Conservation (phyloP, 2,113 vertebrate species). For the Neoarius graeffei region DNA sequence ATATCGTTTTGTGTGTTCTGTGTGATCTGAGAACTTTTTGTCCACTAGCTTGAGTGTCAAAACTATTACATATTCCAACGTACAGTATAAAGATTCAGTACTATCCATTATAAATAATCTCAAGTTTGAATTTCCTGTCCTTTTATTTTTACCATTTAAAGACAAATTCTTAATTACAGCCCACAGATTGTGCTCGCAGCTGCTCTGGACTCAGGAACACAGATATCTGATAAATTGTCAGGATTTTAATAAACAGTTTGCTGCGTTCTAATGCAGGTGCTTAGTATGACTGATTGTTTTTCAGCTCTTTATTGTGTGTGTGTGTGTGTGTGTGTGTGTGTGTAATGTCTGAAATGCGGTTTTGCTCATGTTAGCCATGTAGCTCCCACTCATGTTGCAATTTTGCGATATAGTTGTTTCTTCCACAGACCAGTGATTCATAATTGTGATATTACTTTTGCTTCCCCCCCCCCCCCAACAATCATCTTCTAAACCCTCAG, state of each 20-base stretch:
- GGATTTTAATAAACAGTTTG: background rate
- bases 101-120: background rate
- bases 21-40: background rate
- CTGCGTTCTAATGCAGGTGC: background rate
- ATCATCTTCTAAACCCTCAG: slow-evolving; percentile 8
- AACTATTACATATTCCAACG: background rate
- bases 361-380: background rate
- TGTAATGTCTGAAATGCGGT: background rate
- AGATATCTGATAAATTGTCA: background rate
- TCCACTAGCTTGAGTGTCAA: background rate
- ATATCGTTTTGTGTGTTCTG: background rate
- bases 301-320: background rate
- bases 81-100: background rate
- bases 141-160: background rate
- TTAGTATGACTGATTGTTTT: background rate
- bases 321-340: background rate
- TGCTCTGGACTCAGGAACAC: background rate
- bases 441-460: background rate
- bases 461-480: background rate
- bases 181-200: background rate
- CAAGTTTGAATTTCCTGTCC: too few species aligned
- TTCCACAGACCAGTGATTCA: background rate
- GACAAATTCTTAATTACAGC: background rate
- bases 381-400: background rate
- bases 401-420: background rate